Base-by-base conservation (phyloP, 2,113 vertebrate species). In the Oxygymnocypris stewartii region DNA sequence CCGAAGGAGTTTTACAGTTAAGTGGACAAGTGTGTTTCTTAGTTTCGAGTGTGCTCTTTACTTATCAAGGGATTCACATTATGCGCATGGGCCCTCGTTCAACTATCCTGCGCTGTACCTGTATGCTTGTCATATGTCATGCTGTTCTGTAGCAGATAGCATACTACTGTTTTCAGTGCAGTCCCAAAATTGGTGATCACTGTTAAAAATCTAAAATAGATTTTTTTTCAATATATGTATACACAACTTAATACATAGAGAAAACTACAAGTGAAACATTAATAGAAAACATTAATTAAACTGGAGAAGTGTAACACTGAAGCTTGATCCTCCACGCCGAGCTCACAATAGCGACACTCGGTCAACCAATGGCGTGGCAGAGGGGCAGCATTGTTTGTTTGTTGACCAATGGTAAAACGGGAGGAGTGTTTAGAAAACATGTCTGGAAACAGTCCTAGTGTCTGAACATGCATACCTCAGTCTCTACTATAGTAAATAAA, bases 1-100 rank as follows among this genome's bases (percentile, higher is more conserved):
- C 91, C 13, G 93, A 91, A 84, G 92, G 91, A 73, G 91, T 93
- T 92, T 87, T 95, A 88, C 95, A 95, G 95, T 95, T 95, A 95
- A 95, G 95, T 95, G 91, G 87, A 91, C 42, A 28, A 10, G 86
- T 82, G 54, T 86, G 85, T 89, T 91, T 78, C 35, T 80, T 84
- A 85, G 88, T 86, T 88, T 90, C 87, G 76, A 40, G 88, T 88
- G 69, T 78, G 86, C 86, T 89, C 75, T 88, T 84, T 87, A 81
- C 85, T 71, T 78, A 79, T 85, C 75, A 74, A 7, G 83, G 91
- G 86, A 89, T 78, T 75, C 0, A 83, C 47, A 12, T n/a, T 87
- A 69, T n/a, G 35, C 78, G 49, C 1, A 25, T 4, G 42, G 87
- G 81, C 28, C 63, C 80, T 74, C 42, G 23, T 12, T 42, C 40